Conservation (phyloP, 2,888 invertebrate genomes). For the Ganaspis brasiliensis region DNA sequence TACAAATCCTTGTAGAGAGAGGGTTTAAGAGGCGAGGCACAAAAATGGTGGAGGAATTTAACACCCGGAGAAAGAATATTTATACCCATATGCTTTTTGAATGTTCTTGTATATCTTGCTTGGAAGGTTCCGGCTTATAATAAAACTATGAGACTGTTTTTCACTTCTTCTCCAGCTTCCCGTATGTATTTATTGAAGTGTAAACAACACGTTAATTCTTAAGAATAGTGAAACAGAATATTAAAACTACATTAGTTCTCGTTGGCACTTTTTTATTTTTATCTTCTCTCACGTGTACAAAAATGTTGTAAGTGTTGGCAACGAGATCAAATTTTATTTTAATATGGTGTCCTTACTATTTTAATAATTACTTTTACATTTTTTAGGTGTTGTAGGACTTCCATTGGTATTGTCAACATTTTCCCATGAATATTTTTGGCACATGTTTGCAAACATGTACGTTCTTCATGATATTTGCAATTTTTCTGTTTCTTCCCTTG, state of each 20-base stretch:
- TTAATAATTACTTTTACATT: slow-evolving; percentile 42
- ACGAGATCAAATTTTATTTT: too few relatives aligned
- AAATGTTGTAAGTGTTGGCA: too few relatives aligned
- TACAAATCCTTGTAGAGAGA: slow-evolving; percentile 63
- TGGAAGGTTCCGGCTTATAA: slow-evolving; percentile 90
- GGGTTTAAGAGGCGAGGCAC: slow-evolving; percentile 74
- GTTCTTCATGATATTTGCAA: slow-evolving; percentile 93
- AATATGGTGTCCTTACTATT: neutral
- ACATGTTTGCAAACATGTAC: slow-evolving; percentile 97
- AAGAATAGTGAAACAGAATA: slow-evolving; percentile 8
- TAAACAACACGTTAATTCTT: too few relatives aligned
- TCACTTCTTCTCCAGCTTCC: slow-evolving; percentile 90
- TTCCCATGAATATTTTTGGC: slow-evolving; percentile 93
- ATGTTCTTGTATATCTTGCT: slow-evolving; percentile 89
- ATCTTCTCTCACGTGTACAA: too few relatives aligned
- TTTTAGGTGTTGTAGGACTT: slow-evolving; percentile 86
- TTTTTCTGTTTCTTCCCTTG: slow-evolving; percentile 87
- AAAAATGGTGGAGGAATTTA: slow-evolving; percentile 87
- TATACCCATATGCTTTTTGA: slow-evolving; percentile 89
- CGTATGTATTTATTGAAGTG: slow-evolving; percentile 83
- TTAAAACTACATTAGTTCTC: too few relatives aligned
- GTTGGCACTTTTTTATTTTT: too few relatives aligned
- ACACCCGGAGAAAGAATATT: slow-evolving; percentile 90
- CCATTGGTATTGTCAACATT: slow-evolving; percentile 97
- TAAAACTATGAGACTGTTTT: slow-evolving; percentile 90